phyloP scores from a whole-genome alignment of 2,797 vertebrate genomes.

The Poecilia gillii region DNA sequence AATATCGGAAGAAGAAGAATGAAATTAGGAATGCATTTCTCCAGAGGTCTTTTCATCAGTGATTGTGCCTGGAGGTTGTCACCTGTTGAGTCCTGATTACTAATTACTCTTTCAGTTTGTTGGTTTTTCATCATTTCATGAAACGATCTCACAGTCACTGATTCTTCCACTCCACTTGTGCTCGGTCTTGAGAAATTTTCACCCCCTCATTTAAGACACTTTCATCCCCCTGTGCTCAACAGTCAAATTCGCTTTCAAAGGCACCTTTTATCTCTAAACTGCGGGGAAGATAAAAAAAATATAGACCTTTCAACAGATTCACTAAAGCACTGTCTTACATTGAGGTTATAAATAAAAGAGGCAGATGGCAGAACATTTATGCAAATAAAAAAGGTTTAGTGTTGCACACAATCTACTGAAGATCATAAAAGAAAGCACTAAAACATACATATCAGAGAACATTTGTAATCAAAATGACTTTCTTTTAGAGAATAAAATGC shows the following conservation, averaged over 20 bases:
- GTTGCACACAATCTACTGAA: background rate
- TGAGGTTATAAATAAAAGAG: background rate
- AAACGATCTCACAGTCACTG: background rate
- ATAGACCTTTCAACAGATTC: background rate
- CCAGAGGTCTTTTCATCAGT: background rate
- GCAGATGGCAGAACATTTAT: background rate
- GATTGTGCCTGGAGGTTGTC: constrained; percentile 2
- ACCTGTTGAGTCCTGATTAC: constrained; percentile 9
- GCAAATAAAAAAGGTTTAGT: background rate
- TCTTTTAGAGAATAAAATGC: background rate
- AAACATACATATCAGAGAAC: background rate
- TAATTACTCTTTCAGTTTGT: background rate
- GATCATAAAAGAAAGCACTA: background rate
- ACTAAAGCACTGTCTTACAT: background rate
- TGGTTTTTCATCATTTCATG: background rate
- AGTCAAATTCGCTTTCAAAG: background rate
- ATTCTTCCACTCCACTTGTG: background rate
- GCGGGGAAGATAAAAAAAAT: background rate
- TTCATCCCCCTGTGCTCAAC: background rate
- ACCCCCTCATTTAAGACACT: background rate
- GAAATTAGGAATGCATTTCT: background rate
- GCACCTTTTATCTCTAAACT: background rate
- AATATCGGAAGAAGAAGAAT: background rate
- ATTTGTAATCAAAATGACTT: background rate
- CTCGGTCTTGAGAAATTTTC: background rate